phyloP scores from a whole-genome alignment of 2,113 vertebrate genomes.

The Limnothrissa miodon region DNA sequence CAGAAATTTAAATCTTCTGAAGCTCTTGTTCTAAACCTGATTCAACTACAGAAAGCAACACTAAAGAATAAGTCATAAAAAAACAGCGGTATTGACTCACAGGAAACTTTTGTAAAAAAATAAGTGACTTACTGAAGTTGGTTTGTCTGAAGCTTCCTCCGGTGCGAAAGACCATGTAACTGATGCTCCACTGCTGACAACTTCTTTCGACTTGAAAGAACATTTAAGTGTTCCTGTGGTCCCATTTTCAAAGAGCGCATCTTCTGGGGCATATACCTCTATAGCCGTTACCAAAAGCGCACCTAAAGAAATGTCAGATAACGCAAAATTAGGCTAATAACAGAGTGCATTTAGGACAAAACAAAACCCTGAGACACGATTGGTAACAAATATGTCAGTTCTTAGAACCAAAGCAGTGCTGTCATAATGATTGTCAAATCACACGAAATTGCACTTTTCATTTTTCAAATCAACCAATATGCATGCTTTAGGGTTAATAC shows the following conservation, averaged over 20 bases:
- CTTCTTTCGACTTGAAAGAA: constrained; percentile 79
- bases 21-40: too few relatives aligned
- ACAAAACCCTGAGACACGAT: constrained; percentile 21
- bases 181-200: constrained; percentile 70
- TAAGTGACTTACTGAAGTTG: constrained; percentile 10
- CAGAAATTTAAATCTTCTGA: too few relatives aligned
- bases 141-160: constrained; percentile 23
- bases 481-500: too few relatives aligned
- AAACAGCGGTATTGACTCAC: too few relatives aligned
- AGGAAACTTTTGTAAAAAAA: too few relatives aligned
- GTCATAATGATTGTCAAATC: too few relatives aligned
- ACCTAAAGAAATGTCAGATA: constrained; percentile 43
- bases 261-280: constrained; percentile 76
- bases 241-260: constrained; percentile 85
- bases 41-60: too few relatives aligned
- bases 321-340: neutral
- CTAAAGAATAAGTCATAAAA: too few relatives aligned
- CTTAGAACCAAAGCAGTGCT: neutral
- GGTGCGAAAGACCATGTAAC: constrained; percentile 65
- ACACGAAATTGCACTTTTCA: too few relatives aligned
- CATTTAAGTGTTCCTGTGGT: constrained; percentile 81
- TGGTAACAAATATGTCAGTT: neutral
- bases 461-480: too few relatives aligned
- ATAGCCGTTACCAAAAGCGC: constrained; percentile 63
- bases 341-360: neutral